These are phyloP conservation scores for Kryphioiulus occultus DNA, from an alignment of 2,888 invertebrate genomes.

Conservation along the genomic window DNA sequence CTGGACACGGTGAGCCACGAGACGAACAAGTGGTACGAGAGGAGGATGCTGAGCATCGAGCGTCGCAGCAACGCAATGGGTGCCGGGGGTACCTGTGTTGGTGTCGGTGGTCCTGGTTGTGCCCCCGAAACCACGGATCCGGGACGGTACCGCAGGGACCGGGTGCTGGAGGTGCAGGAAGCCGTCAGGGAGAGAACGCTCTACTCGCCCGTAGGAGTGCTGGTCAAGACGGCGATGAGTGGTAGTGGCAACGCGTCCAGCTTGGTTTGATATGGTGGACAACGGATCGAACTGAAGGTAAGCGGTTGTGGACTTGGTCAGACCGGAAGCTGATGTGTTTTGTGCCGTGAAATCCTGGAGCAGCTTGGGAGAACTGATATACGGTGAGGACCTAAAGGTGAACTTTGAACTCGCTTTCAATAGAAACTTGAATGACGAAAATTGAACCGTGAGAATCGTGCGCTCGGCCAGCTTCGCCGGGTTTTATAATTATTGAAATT, in stretches of 20 bases:
- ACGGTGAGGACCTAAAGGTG: too few relatives aligned
- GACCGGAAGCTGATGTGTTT: too few relatives aligned
- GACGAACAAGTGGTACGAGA: constrained; percentile 54
- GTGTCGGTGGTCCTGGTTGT: not conserved
- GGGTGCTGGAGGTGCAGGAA: constrained; percentile 8
- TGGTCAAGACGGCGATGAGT: not conserved
- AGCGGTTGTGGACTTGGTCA: too few relatives aligned
- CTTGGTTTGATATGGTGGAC: not conserved
- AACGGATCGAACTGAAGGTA: not conserved
- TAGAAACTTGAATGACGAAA: too few relatives aligned
- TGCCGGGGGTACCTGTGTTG: too few relatives aligned
- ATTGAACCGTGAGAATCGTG: too few relatives aligned
- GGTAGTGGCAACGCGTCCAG: not conserved
- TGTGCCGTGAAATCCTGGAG: too few relatives aligned
- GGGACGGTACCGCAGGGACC: not conserved
- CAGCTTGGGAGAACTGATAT: too few relatives aligned
- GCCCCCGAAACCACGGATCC: not conserved
- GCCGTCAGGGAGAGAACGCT: not conserved
- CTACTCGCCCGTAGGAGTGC: not conserved
- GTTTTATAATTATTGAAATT: too few relatives aligned
- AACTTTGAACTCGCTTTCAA: too few relatives aligned
- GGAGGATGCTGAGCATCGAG: constrained; percentile 50
- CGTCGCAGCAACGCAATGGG: not conserved
- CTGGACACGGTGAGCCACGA: constrained; percentile 52
- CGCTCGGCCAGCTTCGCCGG: too few relatives aligned